phyloP scores from a whole-genome alignment of 2,888 invertebrate genomes.

The Drosophila trichaetosa region DNA sequence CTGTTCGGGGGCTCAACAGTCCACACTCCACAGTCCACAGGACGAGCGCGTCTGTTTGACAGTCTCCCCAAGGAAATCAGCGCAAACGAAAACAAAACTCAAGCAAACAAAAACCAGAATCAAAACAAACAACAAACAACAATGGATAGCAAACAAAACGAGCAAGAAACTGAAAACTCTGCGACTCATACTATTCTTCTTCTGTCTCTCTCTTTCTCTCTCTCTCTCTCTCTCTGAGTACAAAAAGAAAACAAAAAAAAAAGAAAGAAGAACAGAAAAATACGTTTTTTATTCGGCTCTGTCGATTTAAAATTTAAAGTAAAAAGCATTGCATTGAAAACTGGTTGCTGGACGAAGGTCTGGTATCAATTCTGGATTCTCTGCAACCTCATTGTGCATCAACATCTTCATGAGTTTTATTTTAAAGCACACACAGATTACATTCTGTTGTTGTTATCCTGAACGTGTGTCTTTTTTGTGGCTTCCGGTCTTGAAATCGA shows the following conservation, averaged over 20 bases:
- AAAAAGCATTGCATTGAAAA: conserved; percentile 42
- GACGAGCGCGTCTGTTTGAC: conserved; percentile 39
- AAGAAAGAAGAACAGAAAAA: not conserved
- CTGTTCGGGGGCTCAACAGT: conserved; percentile 33
- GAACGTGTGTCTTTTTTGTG: conserved; percentile 58
- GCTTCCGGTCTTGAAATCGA: conserved; percentile 74
- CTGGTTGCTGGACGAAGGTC: conserved; percentile 42
- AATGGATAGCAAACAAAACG: conserved; percentile 40
- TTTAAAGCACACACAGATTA: conserved; percentile 28
- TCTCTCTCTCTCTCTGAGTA: too few species aligned
- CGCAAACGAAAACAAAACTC: conserved; percentile 53
- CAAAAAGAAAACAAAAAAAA: conserved; percentile 19
- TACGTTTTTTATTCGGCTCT: conserved; percentile 30
- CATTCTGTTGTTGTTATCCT: conserved; percentile 46
- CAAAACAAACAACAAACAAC: conserved; percentile 65
- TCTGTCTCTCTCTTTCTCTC: not conserved
- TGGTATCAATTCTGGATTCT: not conserved
- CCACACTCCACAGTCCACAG: conserved; percentile 31
- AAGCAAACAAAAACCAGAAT: conserved; percentile 62
- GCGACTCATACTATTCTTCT: not conserved
- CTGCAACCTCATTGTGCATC: conserved; percentile 47
- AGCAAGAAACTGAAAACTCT: conserved; percentile 26
- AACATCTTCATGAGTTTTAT: conserved; percentile 34
- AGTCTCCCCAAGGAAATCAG: conserved; percentile 72
- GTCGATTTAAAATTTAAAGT: conserved; percentile 59